Conservation (phyloP, 2,888 invertebrate genomes). For the Mesorhabditis belari region DNA sequence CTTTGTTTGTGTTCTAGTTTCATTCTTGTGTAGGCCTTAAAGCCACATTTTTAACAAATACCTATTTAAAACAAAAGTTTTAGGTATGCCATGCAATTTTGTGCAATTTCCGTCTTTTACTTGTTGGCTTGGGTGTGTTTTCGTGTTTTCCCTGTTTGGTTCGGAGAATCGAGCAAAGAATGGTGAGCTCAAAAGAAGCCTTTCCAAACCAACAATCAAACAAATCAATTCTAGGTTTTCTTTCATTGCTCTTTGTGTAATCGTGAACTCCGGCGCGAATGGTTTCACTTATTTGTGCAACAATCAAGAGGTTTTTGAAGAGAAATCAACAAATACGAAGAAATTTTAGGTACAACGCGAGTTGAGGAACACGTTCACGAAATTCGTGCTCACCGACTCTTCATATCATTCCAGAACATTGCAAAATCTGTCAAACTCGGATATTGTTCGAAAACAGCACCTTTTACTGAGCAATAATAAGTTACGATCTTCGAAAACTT, state of each 20-base stretch:
- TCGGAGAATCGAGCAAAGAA: constrained; percentile 5
- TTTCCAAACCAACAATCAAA: not conserved
- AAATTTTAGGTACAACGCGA: not conserved
- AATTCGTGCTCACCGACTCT: not conserved
- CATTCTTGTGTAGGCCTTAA: too few species aligned
- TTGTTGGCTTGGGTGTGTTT: constrained; percentile 27
- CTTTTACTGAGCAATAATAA: too few species aligned
- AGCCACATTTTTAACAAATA: too few species aligned
- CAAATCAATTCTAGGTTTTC: constrained; percentile 18
- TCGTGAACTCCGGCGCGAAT: constrained; percentile 27
- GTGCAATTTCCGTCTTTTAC: constrained; percentile 26
- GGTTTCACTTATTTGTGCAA: constrained; percentile 21
- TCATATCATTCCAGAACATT: too few species aligned
- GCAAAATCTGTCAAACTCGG: too few species aligned
- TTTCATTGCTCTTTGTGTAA: constrained; percentile 14
- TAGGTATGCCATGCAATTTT: constrained; percentile 31
- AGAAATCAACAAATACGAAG: too few species aligned
- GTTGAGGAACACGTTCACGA: not conserved
- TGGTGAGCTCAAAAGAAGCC: not conserved
- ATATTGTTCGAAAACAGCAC: too few species aligned
- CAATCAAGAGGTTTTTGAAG: constrained; percentile 28
- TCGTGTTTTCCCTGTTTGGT: constrained; percentile 19
- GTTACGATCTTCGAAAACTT: too few species aligned
- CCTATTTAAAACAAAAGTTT: constrained; percentile 1
- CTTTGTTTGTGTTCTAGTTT: too few species aligned